Conservation (phyloP, 2,113 vertebrate species). For the Calonectris borealis region DNA sequence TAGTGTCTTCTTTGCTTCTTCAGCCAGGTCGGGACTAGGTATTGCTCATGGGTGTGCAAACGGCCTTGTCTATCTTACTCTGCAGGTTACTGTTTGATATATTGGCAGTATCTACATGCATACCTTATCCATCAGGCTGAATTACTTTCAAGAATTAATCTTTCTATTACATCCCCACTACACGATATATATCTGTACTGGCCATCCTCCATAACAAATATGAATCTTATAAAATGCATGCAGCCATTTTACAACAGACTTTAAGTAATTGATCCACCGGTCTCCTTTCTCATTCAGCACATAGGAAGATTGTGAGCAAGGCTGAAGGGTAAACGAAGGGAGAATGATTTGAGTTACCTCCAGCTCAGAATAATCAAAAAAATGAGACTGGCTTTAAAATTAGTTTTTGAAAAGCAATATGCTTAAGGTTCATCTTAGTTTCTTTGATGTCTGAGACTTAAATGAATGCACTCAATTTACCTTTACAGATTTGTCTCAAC, state of each 20-base stretch:
- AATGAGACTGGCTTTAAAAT: slow-evolving; percentile 8
- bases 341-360: neutral
- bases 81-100: neutral
- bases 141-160: slow-evolving; percentile 27
- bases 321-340: neutral
- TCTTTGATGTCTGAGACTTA: slow-evolving; percentile 14
- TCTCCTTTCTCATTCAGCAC: neutral
- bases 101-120: neutral
- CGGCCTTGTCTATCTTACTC: neutral
- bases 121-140: neutral
- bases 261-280: neutral
- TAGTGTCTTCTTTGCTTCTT: neutral
- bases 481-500: slow-evolving; percentile 2
- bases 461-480: neutral
- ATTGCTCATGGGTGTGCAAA: neutral
- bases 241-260: slow-evolving; percentile 5
- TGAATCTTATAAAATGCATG: neutral
- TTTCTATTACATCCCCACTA: neutral
- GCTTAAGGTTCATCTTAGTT: neutral
- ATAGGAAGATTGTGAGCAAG: neutral
- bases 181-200: neutral
- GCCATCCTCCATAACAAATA: neutral
- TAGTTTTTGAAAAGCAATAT: slow-evolving; percentile 20
- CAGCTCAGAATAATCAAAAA: slow-evolving; percentile 3
- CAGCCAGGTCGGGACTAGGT: neutral